Evolutionary conservation across 2,113 vertebrate genomes (phyloP).

Genomic region (Aegithalos caudatus): DNA sequence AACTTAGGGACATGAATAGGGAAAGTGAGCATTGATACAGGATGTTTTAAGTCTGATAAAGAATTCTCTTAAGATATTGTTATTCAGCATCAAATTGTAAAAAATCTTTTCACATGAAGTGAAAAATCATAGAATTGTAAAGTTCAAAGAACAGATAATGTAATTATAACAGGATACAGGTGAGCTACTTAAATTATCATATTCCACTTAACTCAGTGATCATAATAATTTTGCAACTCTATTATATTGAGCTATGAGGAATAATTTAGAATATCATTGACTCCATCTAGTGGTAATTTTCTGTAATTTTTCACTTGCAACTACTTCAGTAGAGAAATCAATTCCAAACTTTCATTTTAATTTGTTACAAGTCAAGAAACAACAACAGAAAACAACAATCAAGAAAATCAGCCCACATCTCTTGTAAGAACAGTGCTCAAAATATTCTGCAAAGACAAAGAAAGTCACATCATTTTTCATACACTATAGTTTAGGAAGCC

Average conservation of each 20-base stretch:
- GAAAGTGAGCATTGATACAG: background rate
- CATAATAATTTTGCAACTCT: slow-evolving; percentile 41
- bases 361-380: background rate
- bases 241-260: background rate
- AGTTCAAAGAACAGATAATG: slow-evolving; percentile 36
- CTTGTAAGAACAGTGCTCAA: background rate
- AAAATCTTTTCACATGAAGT: slow-evolving; percentile 4
- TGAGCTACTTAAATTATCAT: slow-evolving; percentile 62
- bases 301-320: slow-evolving; percentile 27
- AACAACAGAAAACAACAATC: background rate
- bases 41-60: background rate
- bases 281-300: slow-evolving; percentile 76
- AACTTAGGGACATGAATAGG: background rate
- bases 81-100: slow-evolving; percentile 26
- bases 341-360: background rate
- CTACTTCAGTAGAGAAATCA: background rate
- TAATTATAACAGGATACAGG: slow-evolving; percentile 55
- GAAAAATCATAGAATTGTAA: slow-evolving; percentile 47
- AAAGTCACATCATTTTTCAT: background rate
- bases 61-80: slow-evolving; percentile 31
- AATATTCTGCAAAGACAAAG: background rate
- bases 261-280: slow-evolving; percentile 70
- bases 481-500: background rate
- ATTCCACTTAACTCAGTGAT: slow-evolving; percentile 39
- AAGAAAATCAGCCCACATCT: background rate